Evolutionary conservation across 1,140 invertebrate genomes (phyloP), one percentile per base, ranked within the genome.

Genomic region (Diorhabda carinulata): DNA sequence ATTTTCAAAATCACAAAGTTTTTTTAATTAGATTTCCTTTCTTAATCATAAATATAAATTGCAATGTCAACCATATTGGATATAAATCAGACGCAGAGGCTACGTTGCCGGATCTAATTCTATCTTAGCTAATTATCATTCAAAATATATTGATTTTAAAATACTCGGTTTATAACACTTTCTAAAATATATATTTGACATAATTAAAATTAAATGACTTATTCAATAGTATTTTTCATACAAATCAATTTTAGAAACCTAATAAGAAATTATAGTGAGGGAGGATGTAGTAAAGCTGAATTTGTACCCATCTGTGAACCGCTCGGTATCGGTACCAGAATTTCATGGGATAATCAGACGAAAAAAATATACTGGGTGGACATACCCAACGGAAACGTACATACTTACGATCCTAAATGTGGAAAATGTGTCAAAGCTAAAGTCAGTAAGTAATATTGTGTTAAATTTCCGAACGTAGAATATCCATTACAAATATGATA

Each of bases 321-420:
- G 45, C 57, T 69, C n/a, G 66, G 73, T 40, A 63, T 86, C 43
- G 86, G 85, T 65, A 85, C 86, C 77, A 87, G 88, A 7, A 87
- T 87, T n/a, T 87, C 89, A 78, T 90, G 88, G 88, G 86, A 87
- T 72, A 78, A 82, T 10, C 73, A 78, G 3, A 81, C 83, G 10
- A 81, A 86, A 74, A 82, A 78, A n/a, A 78, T 89, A 8, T 86
- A 85, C 74, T 88, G 84, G 79, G 86, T 89, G 4, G 88, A 88
- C 78, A 86, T 89, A 45, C 81, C 84, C 62, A 82, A 81, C 63
- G 80, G 83, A 63, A 83, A 83, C 70, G 80, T 88, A 2, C 81
- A 85, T 71, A 83, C 85, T 70, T 86, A 86, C 72, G 82, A 83
- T 66, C 82, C 85, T 0, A 71, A 73, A 2, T 85, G 83, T 2